Percentiles rank a stretch among this genome's conserved stretches.
These are phyloP conservation scores for Horisme vitalbata DNA, from an alignment of 2,888 invertebrate species.

Conservation along the genomic window DNA sequence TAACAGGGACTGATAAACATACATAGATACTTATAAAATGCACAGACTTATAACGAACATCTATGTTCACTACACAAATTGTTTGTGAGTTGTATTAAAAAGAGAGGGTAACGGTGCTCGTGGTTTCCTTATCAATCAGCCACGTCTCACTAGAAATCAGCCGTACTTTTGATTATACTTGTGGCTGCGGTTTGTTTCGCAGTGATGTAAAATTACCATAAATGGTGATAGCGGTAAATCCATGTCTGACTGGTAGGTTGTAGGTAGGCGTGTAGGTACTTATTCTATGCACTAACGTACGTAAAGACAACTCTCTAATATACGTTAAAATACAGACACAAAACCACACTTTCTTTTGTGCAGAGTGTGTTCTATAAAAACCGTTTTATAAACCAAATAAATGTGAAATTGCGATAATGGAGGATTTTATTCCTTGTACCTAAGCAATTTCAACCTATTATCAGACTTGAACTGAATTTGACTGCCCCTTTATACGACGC, in stretches of 20 bases:
- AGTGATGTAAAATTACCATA: constrained; percentile 7
- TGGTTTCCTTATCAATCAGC: constrained; percentile 7
- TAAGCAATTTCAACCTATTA: constrained; percentile 32
- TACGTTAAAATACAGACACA: no score
- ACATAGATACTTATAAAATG: no score
- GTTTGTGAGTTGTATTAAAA: not conserved
- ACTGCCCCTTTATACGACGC: no score
- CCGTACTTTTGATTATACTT: not conserved
- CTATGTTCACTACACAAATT: no score
- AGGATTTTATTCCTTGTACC: constrained; percentile 18
- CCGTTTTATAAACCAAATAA: constrained; percentile 10
- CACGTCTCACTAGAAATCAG: not conserved
- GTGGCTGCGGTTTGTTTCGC: constrained; percentile 12
- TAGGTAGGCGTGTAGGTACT: no score
- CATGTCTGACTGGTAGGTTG: no score
- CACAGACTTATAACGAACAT: no score
- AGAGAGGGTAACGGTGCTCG: not conserved
- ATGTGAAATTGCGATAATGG: constrained; percentile 11
- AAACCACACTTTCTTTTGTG: no score
- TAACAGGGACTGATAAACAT: no score
- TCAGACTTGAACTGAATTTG: no score
- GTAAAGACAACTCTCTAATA: no score
- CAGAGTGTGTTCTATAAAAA: no score
- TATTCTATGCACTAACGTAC: not conserved
- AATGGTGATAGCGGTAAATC: not conserved